Evolutionary conservation across 2,797 vertebrate genomes (phyloP), one percentile per base, ranked within the genome.

Genomic region (Mallotus villosus): DNA sequence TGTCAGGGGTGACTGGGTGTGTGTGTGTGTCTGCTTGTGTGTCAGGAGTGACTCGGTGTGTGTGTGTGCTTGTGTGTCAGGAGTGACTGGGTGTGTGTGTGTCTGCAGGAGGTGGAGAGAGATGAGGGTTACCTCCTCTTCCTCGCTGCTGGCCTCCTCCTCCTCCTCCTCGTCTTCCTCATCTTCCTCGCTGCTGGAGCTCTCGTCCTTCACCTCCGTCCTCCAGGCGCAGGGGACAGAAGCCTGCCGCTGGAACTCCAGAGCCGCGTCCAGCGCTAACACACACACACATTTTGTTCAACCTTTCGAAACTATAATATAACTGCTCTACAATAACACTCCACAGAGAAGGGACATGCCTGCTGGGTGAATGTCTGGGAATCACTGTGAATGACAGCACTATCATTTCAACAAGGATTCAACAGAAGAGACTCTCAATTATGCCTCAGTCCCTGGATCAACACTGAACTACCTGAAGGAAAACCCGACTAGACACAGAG

Each of bases 191-290:
- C 94, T 94, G 82, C 93, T 92, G 4, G 94, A 94, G 59, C 92
- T 94, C 75, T 94, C 94, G 32, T 94, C 93, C 74, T 94, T 94
- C 74, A 94, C 91, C 73, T 94, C 93, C 0, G 91, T 94, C 84
- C 92, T 94, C 94, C 94, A 94, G 68, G 68, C 72, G 75, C 59
- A 63, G 34, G 94, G 94, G 17, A 94, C 90, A 0, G 86, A 71
- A 8, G 85, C 81, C 25, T 84, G 87, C 64, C 85, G 85, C 84
- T 90, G 89, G 81, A 93, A 94, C 72, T 91, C 90, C 83, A 93
- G 70, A 0, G 94, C 93, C 2, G 89, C 88, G 5, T 93, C 93
- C 78, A 94, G 78, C 0, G 86, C 94, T 94, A 85, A 24, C 5
- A 67, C 27, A 32, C 58, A 71, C 51, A 34, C 29, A 74, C 25